Conservation (phyloP, 2,113 vertebrate genomes). For the Hylia prasina region DNA sequence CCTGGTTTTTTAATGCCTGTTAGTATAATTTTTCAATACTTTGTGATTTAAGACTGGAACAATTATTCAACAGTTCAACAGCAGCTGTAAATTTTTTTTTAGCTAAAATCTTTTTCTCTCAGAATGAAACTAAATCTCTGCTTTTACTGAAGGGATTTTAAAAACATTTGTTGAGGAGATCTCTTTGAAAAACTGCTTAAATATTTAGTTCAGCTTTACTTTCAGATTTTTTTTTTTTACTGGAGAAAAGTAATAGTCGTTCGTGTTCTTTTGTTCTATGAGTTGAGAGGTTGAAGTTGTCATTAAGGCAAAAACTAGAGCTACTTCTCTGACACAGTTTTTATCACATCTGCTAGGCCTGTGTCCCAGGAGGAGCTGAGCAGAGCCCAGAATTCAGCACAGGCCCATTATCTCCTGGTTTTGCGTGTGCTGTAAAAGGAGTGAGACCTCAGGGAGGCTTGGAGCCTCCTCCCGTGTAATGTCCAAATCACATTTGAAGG, state of each 20-base stretch:
- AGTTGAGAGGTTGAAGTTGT: conserved; percentile 78
- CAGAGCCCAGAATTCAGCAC: conserved; percentile 72
- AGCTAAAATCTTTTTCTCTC: neutral
- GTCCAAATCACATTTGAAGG: conserved; percentile 78
- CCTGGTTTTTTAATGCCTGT: neutral
- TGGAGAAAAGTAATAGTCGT: conserved; percentile 40
- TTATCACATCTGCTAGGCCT: conserved; percentile 78
- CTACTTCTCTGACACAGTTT: conserved; percentile 76
- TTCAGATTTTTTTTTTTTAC: conserved; percentile 32
- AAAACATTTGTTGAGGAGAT: neutral
- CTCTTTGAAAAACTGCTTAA: conserved; percentile 61
- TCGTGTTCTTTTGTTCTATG: conserved; percentile 72
- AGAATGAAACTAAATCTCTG: neutral
- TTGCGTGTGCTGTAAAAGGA: conserved; percentile 66
- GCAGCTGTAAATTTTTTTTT: neutral
- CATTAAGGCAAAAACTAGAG: conserved; percentile 78
- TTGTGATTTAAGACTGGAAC: conserved; percentile 7
- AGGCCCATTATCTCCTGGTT: conserved; percentile 78
- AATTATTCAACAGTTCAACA: neutral
- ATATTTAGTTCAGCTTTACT: conserved; percentile 56
- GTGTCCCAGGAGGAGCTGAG: conserved; percentile 74
- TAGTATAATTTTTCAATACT: neutral
- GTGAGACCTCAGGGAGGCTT: conserved; percentile 76
- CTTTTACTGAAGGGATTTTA: neutral
- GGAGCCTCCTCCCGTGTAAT: conserved; percentile 76